Evolutionary conservation across 2,797 vertebrate species (phyloP), one percentile per base, ranked within the genome.

Genomic region (Onychomys torridus): DNA sequence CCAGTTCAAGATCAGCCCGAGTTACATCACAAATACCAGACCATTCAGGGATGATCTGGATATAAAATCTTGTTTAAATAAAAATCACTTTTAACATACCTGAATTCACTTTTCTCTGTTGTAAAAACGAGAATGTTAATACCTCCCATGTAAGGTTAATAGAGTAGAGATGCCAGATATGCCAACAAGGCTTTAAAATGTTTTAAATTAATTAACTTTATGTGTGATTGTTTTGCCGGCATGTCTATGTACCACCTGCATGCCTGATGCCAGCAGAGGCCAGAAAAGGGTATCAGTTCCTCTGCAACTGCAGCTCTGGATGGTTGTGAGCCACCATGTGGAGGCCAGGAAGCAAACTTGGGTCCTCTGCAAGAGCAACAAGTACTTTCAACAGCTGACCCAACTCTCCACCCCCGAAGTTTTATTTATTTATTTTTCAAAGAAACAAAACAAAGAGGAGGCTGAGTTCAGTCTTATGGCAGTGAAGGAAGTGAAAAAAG

Each of bases 401-500:
- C 63, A 52, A 37, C 63, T 52, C 46, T 69, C 12, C 46, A 67
- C 17, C 17, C 43, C 29, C 7, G 61, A 46, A 32, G 61, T 29
- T 34, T 84, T 67, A 34, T 65, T 46, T 40, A 34, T 77, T 77
- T 85, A 27, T n/a, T 27, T 10, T 40, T 57, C n/a, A 29, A 65
- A 65, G 5, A 43, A 87, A 89, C 9, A 89, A 77, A 46, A 57
- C 13, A 59, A 59, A 79, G 12, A 93, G 57, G 77, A 67, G 21
- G 12, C 6, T 34, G 83, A 77, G 61, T 23, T 11, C 59, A 14
- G 29, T 0, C 16, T 32, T 76, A 23, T 19, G 52, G 37, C 3
- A 29, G 52, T 9, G 34, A 69, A 92, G 90, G 96, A 97, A 97
- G 79, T 82, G 97, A 96, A 95, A 97, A 92, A 55, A 37, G 40